These are phyloP conservation scores for Brachypteracias leptosomus DNA, from an alignment of 2,113 vertebrate genomes.

Conservation along the genomic window DNA sequence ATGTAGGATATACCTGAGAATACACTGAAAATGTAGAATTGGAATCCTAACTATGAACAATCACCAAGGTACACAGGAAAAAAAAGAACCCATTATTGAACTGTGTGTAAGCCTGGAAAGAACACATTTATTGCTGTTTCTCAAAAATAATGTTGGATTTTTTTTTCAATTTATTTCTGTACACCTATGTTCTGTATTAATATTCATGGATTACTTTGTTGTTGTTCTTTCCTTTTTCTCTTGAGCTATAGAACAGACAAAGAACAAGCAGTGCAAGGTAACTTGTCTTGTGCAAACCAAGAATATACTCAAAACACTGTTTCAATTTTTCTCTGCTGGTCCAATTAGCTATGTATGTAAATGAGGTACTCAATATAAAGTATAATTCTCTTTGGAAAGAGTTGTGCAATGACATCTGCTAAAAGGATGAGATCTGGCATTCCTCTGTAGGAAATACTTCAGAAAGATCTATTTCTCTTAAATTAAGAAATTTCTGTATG, in stretches of 20 bases:
- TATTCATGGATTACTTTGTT: not conserved
- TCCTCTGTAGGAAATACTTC: slow-evolving; percentile 1
- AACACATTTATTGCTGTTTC: not conserved
- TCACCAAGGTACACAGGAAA: not conserved
- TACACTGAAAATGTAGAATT: not conserved
- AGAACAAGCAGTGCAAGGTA: not conserved
- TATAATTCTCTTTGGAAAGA: not conserved
- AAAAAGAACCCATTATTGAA: not conserved
- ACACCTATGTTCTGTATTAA: not conserved
- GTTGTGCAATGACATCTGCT: not conserved
- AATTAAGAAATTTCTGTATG: not conserved
- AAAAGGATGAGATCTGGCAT: slow-evolving; percentile 1
- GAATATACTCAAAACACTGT: not conserved
- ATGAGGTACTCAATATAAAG: not conserved
- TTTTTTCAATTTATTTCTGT: not conserved
- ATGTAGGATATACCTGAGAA: not conserved
- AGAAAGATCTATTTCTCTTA: slow-evolving; percentile 4
- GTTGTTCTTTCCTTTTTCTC: not conserved
- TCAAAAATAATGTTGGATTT: not conserved
- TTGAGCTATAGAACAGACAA: not conserved
- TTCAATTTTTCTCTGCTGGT: not conserved
- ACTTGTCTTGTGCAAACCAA: not conserved
- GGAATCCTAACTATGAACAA: not conserved
- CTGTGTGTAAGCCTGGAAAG: not conserved
- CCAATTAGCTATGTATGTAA: not conserved